Conservation (phyloP, 2,888 invertebrate species). For the Hypercompe scribonia region DNA sequence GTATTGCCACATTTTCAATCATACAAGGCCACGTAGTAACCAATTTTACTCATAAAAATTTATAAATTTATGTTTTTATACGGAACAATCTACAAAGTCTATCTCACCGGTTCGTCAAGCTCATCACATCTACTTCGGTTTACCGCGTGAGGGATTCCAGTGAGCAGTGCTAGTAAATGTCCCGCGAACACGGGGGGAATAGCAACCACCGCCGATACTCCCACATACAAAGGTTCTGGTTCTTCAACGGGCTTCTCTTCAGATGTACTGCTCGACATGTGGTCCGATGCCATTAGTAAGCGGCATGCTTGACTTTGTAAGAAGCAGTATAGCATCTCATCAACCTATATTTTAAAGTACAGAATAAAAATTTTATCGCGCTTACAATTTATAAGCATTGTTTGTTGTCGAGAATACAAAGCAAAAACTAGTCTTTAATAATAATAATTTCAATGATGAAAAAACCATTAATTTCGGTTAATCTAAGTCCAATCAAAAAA, state of each 20-base stretch:
- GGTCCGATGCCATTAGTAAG: constrained; percentile 85
- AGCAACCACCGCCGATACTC: constrained; percentile 82
- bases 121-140: constrained; percentile 60
- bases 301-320: constrained; percentile 90
- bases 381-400: too few species aligned
- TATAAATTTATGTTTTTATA: not conserved
- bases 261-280: constrained; percentile 62
- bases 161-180: constrained; percentile 88
- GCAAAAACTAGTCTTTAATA: too few species aligned
- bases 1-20: not conserved
- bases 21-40: not conserved
- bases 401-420: too few species aligned
- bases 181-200: constrained; percentile 86
- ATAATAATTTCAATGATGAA: not conserved
- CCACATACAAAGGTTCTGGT: constrained; percentile 62
- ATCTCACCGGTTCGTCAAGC: constrained; percentile 55
- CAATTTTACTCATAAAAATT: not conserved
- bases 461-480: not conserved
- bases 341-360: constrained; percentile 77
- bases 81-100: not conserved
- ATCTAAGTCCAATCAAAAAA: not conserved
- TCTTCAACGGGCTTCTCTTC: constrained; percentile 45
- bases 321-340: constrained; percentile 93
- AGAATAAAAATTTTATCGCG: not conserved
- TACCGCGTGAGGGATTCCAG: constrained; percentile 75